phyloP scores from a whole-genome alignment of 2,113 vertebrate species.

The Pteropus alecto region DNA sequence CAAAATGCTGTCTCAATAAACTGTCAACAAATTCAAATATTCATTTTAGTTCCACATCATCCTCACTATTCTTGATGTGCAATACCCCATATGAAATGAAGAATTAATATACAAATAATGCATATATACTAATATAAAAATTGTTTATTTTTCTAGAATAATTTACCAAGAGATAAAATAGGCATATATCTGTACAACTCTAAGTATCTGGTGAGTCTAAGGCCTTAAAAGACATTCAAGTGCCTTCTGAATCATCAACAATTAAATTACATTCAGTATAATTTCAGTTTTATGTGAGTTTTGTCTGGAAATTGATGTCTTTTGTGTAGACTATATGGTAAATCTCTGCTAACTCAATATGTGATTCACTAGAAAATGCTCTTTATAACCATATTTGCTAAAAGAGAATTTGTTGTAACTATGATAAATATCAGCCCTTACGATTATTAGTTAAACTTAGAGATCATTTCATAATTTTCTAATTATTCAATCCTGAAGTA shows the following conservation, averaged over 20 bases:
- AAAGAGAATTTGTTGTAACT: not conserved
- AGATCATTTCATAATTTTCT: not conserved
- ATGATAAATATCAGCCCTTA: not conserved
- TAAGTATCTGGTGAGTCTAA: not conserved
- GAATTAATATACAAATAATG: not conserved
- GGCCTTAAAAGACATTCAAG: not conserved
- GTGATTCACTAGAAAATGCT: not conserved
- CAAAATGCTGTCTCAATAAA: not conserved
- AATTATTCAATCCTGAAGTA: not conserved
- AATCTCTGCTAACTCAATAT: not conserved
- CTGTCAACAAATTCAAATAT: not conserved
- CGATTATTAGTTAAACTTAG: not conserved
- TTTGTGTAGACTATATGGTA: not conserved
- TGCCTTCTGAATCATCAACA: not conserved
- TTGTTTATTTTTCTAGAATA: not conserved
- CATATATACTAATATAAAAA: not conserved
- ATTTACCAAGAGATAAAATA: not conserved
- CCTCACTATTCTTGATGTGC: not conserved
- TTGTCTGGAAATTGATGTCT: not conserved
- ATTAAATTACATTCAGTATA: not conserved
- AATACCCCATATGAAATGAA: not conserved
- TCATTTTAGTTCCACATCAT: not conserved
- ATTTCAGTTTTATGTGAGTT: not conserved
- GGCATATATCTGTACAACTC: not conserved
- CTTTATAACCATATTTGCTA: not conserved